Evolutionary conservation across 2,113 vertebrate species (phyloP).

Genomic region (Dromas ardeola): DNA sequence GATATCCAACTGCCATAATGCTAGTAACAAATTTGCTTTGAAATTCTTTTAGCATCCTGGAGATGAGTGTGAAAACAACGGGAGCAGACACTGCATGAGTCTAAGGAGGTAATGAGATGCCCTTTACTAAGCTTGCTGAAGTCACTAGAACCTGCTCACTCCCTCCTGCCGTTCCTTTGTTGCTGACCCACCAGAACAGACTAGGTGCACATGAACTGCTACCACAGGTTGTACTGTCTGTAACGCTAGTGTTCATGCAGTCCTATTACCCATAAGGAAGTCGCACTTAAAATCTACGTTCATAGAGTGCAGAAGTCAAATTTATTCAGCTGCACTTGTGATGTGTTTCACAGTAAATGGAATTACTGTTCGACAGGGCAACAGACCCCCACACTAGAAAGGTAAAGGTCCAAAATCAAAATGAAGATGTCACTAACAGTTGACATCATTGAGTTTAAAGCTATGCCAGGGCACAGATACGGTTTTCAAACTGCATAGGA

Average conservation of each 20-base stretch:
- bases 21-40: background rate
- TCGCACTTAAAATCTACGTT: background rate
- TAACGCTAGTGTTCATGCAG: background rate
- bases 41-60: background rate
- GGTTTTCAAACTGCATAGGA: background rate
- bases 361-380: background rate
- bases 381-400: accelerated
- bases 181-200: background rate
- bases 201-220: background rate
- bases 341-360: background rate
- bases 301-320: background rate
- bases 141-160: background rate
- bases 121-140: background rate
- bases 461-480: background rate
- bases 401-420: background rate
- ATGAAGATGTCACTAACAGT: background rate
- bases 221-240: background rate
- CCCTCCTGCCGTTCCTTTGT: background rate
- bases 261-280: background rate
- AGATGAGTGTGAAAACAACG: background rate
- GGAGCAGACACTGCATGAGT: background rate
- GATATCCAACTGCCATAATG: background rate
- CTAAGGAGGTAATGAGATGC: background rate
- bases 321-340: background rate
- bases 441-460: background rate